phyloP scores from a whole-genome alignment of 2,888 invertebrate species.

The Phragmatobia fuliginosa region DNA sequence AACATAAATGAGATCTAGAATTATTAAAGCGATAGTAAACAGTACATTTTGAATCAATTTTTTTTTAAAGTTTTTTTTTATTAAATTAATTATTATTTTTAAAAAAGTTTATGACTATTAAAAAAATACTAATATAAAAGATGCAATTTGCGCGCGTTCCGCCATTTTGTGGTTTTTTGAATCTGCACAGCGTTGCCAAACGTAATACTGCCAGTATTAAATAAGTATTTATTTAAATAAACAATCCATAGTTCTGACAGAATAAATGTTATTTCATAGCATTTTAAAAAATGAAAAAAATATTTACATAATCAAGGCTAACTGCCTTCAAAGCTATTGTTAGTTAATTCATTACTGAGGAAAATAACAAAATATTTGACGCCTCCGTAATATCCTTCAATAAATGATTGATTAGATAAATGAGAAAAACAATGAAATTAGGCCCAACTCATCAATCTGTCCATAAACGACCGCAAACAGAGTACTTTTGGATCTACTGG shows the following conservation, averaged over 20 bases:
- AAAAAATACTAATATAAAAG: too few species aligned
- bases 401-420: not conserved
- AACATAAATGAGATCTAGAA: not conserved
- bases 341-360: not conserved
- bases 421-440: constrained; percentile 2
- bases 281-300: not conserved
- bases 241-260: too few species aligned
- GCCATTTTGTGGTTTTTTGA: too few species aligned
- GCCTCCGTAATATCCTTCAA: not conserved
- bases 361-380: not conserved
- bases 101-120: too few species aligned
- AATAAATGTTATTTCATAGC: not conserved
- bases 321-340: not conserved
- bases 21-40: too few species aligned
- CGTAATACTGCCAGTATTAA: too few species aligned
- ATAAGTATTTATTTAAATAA: too few species aligned
- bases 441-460: not conserved
- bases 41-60: too few species aligned
- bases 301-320: not conserved
- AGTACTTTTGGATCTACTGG: not conserved
- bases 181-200: too few species aligned
- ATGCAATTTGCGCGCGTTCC: too few species aligned
- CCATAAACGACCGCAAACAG: not conserved
- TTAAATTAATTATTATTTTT: too few species aligned
- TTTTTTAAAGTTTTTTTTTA: too few species aligned